These are phyloP conservation scores for Neomicropteryx cornuta DNA, from an alignment of 1,140 invertebrate species.

Conservation along the genomic window DNA sequence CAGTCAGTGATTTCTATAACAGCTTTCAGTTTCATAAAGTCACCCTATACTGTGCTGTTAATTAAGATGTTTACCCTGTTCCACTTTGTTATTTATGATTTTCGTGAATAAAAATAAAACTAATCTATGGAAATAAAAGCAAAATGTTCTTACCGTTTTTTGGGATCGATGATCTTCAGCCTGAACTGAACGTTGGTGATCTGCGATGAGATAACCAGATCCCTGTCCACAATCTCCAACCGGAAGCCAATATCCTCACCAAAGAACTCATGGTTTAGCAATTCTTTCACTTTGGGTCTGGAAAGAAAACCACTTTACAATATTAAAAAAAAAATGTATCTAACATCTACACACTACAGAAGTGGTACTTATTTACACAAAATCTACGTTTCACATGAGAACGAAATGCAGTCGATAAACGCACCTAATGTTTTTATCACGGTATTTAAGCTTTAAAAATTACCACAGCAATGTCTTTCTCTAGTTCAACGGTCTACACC, in stretches of 20 bases:
- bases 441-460: too few relatives aligned
- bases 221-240: conserved; percentile 75
- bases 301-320: conserved; percentile 9
- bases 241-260: conserved; percentile 91
- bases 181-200: conserved; percentile 73
- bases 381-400: too few relatives aligned
- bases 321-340: too few relatives aligned
- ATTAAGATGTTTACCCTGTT: neutral
- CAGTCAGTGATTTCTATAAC: too few relatives aligned
- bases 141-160: conserved; percentile 59
- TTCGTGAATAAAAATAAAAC: neutral
- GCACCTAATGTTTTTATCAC: too few relatives aligned
- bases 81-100: neutral
- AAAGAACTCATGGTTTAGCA: conserved; percentile 95
- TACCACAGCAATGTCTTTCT: too few relatives aligned
- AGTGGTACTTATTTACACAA: too few relatives aligned
- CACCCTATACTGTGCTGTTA: too few relatives aligned
- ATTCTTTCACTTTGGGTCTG: conserved; percentile 86
- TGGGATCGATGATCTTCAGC: conserved; percentile 91
- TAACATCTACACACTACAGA: too few relatives aligned
- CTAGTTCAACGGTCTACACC: too few relatives aligned
- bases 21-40: too few relatives aligned
- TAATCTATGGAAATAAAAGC: neutral
- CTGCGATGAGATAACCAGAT: conserved; percentile 35
- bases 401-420: too few relatives aligned